Conservation (phyloP, 1,140 invertebrate species). For the Neuroterus valhalla region DNA sequence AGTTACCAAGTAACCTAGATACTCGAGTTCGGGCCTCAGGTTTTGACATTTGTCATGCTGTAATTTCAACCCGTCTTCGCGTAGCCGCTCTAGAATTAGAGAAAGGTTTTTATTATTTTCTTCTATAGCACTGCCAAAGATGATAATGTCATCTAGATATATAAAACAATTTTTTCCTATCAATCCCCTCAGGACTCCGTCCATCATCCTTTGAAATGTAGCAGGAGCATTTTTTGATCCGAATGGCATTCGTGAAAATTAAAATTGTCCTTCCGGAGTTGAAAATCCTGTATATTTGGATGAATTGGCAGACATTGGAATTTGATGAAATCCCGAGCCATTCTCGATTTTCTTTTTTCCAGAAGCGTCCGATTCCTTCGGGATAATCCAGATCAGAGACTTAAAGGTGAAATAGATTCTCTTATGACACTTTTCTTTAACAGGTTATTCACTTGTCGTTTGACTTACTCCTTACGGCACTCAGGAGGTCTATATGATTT, state of each 20-base stretch:
- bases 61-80: not conserved
- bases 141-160: not conserved
- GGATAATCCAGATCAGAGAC: no score
- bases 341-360: not conserved
- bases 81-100: not conserved
- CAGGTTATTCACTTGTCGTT: not conserved
- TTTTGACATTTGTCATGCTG: no score
- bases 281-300: not conserved
- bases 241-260: not conserved
- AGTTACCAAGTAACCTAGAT: no score
- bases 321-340: not conserved
- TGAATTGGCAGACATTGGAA: not conserved
- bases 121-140: not conserved
- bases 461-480: not conserved
- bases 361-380: no score
- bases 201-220: no score
- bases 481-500: not conserved
- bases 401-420: no score
- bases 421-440: not conserved
- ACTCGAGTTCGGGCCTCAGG: no score
- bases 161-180: not conserved
- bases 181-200: not conserved
- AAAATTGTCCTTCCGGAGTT: not conserved
- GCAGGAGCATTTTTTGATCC: not conserved
- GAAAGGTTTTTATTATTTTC: no score